Base-by-base conservation (phyloP, 2,797 vertebrate genomes). In the Sebastes hubbsi region DNA sequence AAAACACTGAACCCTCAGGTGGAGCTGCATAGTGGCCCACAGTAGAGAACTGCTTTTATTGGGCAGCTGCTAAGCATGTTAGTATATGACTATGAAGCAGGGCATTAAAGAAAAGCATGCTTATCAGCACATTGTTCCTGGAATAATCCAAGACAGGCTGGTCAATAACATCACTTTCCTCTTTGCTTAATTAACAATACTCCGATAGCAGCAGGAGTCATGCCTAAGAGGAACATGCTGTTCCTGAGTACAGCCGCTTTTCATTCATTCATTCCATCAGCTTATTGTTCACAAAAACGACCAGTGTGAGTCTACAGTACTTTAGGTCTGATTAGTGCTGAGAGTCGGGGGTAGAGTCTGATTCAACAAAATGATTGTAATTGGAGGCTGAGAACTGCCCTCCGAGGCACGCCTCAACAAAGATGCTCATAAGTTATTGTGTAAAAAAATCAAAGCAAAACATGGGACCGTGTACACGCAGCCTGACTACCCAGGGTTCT, bases 191-290 rank as follows among this genome's bases (percentile, higher is more conserved):
- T 69, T 61, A 34, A 78, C 70, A 72, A 20, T 18, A 20, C 46
- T 81, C 29, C 13, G n/a, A 25, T 18, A 72, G 72, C 82, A 85
- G 78, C 77, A 78, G 77, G 83, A 63, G 56, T 54, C 60, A 20
- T 5, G 67, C 55, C 56, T 66, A 42, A 79, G 54, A 18, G 72
- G 54, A 59, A 4, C 80, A 72, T 42, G 63, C 71, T 83, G 77
- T 67, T 77, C 64, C 34, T 11, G 32, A 49, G 66, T n/a, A n/a
- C 59, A 63, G 77, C 38, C 8, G 4, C 72, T 32, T 30, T 30
- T 68, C 69, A 24, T 34, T 61, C 14, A 59, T 42, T 58, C 2
- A 60, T 84, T 58, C 8, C 7, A 1, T 60, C n/a, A 9, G 14
- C 18, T 72, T 29, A 81, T 46, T 61, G 24, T 76, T 42, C 78